Base-by-base conservation (phyloP, 2,888 invertebrate genomes). In the Hirudinaria manillensis region DNA sequence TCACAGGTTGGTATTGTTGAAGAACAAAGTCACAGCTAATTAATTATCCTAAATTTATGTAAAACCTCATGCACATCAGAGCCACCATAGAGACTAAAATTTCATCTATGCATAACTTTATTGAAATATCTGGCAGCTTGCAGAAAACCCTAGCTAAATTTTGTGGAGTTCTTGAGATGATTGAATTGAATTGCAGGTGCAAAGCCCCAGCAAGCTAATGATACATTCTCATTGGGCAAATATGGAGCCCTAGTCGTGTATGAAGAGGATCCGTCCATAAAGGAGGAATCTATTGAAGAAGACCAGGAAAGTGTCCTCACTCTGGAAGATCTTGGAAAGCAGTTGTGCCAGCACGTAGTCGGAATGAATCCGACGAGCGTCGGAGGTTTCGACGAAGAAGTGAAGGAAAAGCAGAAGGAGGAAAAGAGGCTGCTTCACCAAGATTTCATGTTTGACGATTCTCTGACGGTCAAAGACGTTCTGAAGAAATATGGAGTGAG, bases 291-390 rank as follows among this genome's bases (percentile, higher is more conserved):
- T n/a, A 29, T 34, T 4, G 34, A 32, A 61, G 61, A 61, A 16
- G 45, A 7, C 45, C 45, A 38, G 74, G 56, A 74, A 66, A 61
- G 76, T n/a, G 55, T 71, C 29, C 38, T 76, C 4, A 73, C 76
- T 27, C 21, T 79, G 38, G 76, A 75, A 7, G 82, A 86, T 70
- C 82, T 92, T 16, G 91, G 91, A 27, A 89, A 89, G 80, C 90
- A 92, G 81, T 84, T 97, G 10, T 94, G 94, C 83, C 95, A 96
- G 84, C 97, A 97, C 83, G 90, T 97, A 81, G 93, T 97, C 32
- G 85, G 90, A 85, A 85, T 86, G 86, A 84, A 84, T 78, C 85
- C 86, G 0, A 77, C 76, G 67, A 76, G 77, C 36, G 77, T 84
- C 16, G 85, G 84, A 19, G 74, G 78, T 21, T 74, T 77, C 56